Evolutionary conservation across 2,113 vertebrate species (phyloP), one percentile per base, ranked within the genome.

Genomic region (Callospermophilus lateralis): DNA sequence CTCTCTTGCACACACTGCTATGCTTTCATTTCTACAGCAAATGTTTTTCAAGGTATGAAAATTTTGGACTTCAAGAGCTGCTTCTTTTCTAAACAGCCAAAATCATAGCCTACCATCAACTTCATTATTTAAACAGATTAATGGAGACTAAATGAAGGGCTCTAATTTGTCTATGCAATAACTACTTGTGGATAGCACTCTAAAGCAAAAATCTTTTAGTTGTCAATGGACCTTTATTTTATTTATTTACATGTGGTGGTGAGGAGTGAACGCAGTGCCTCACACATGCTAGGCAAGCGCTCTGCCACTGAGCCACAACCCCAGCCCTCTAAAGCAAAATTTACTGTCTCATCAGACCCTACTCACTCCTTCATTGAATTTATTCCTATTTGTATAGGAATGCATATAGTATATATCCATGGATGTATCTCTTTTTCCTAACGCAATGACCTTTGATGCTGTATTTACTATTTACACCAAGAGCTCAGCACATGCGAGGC

Each of bases 101-200:
- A 53, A 28, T 28, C 55, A 76, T 4, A 16, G 39, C 20, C 73
- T 84, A 15, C 11, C 16, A 83, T 15, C 34, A 48, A 78, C 20
- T 81, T 96, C 30, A 61, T 65, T 32, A 77, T 32, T 68, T 94
- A 94, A n/a, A 88, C 4, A 78, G 55, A 45, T n/a, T 85, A 68
- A 78, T 10, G 51, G 65, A 53, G 48, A 84, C 51, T 65, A 84
- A 61, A 28, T 26, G 26, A 78, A 72, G 7, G 34, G n/a, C 34
- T 76, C 73, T 80, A 37, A 37, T 48, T 84, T 84, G 61, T 15
- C 86, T 78, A 61, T 6, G 53, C 55, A 83, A 24, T 58, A 73
- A 78, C 39, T 58, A 16, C 53, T 3, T 42, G 32, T 5, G 65
- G 61, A 28, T 20, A 26, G 55, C 48, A 39, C 58, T 63, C 51